Evolutionary conservation across 2,113 vertebrate species (phyloP).

Genomic region (Apeltes quadracus): DNA sequence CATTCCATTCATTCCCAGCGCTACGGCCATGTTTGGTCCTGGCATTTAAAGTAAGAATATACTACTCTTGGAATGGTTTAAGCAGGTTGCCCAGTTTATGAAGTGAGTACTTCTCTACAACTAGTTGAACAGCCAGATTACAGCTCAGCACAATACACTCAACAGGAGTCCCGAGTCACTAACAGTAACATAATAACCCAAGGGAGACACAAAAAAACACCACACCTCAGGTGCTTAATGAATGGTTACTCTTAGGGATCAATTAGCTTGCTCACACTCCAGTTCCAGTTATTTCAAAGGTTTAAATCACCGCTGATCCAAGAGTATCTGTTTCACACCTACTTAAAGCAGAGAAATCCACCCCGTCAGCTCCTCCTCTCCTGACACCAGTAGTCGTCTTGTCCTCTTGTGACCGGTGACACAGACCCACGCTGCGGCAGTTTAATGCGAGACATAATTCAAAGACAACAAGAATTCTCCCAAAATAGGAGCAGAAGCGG

Average conservation of each 20-base stretch:
- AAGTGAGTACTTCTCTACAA: not conserved
- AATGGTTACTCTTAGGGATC: conserved; percentile 57
- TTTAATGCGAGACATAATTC: conserved; percentile 17
- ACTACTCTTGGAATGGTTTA: too few relatives aligned
- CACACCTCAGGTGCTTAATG: conserved; percentile 48
- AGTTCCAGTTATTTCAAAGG: conserved; percentile 10
- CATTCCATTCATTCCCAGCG: not conserved
- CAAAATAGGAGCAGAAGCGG: conserved; percentile 26
- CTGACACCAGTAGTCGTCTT: conserved; percentile 16
- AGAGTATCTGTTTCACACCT: conserved; percentile 41
- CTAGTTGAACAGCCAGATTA: not conserved
- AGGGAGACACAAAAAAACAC: conserved; percentile 32
- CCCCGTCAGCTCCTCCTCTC: not conserved
- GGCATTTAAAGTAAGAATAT: not conserved
- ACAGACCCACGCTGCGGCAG: conserved; percentile 22
- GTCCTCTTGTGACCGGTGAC: conserved; percentile 51
- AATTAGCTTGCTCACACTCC: conserved; percentile 50
- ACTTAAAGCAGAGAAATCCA: conserved; percentile 38
- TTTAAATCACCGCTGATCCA: conserved; percentile 9
- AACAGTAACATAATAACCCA: conserved; percentile 43
- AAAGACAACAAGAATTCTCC: conserved; percentile 19
- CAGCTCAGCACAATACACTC: conserved; percentile 14
- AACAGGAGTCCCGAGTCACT: conserved; percentile 11
- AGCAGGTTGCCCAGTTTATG: not conserved
- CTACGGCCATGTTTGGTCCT: not conserved